Evolutionary conservation across 1,140 invertebrate species (phyloP), one percentile per base, ranked within the genome.

Genomic region (Arion vulgaris): DNA sequence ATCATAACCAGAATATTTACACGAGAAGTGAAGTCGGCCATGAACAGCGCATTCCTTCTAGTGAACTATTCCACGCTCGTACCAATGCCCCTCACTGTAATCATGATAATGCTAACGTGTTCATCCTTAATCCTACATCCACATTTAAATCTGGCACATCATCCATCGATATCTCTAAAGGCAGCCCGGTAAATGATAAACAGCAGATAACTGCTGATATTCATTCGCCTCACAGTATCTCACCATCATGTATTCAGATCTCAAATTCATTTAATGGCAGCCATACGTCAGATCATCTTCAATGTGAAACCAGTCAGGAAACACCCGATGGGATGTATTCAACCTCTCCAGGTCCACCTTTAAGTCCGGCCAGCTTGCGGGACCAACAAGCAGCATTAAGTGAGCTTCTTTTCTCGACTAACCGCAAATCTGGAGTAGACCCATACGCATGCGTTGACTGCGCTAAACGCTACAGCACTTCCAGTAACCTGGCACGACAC

Each of bases 391-490:
- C 82, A 32, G 51, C 85, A 11, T 72, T 85, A 28, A 84, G 82
- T 79, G 82, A 86, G 51, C 75, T 86, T 7, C 82, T 85, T 39
- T 81, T 80, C 49, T 62, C 81, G 19, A 45, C 74, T 23, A 38
- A 73, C 17, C 32, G 23, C 0, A 45, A 82, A 28, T 23, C 71
- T 19, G 74, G 39, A 19, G 75, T 72, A 32, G 87, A 87, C 57
- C 45, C 83, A 19, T 86, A 90, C 84, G 83, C 84, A n/a, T 92
- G 92, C 82, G 76, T 85, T 36, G 91, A 92, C 66, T 92, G 92
- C 83, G 92, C 90, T 4, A 92, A 92, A 81, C 85, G 87, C 0
- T 92, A 92, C 88, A 92, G 91, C 83, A 92, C 92, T 5, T 91
- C 91, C 7, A 92, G 91, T 83, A 92, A 92, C 87, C 83, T 92